Conservation (phyloP, 2,888 invertebrate species). For the Nymphalis polychloros region DNA sequence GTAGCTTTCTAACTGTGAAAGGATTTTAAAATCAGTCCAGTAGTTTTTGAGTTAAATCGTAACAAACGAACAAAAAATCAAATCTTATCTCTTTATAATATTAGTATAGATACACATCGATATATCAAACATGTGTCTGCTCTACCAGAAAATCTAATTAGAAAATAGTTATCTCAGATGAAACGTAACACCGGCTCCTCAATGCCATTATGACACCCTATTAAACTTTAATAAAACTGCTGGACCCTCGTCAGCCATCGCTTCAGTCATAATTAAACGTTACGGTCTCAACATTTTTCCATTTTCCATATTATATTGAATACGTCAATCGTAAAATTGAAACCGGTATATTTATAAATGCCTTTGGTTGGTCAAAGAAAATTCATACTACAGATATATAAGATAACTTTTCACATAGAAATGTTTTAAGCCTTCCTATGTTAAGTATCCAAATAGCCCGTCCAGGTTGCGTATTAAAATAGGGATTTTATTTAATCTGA, state of each 20-base stretch:
- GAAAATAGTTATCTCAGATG: conserved; percentile 30
- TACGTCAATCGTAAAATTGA: conserved; percentile 24
- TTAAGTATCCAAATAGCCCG: no score
- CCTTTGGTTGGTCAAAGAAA: no score
- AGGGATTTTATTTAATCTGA: no score
- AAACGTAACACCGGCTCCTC: conserved; percentile 19
- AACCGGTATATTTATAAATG: no score
- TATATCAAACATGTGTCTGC: conserved; percentile 12
- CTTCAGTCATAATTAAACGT: conserved; percentile 36
- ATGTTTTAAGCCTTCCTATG: no score
- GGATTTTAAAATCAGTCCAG: no score
- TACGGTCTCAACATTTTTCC: conserved; percentile 25
- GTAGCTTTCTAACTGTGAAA: no score
- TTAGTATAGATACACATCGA: conserved; percentile 12
- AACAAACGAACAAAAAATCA: no score
- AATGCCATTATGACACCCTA: conserved; percentile 26
- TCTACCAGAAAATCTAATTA: conserved; percentile 28
- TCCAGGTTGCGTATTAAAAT: no score
- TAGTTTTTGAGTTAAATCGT: no score
- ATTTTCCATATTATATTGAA: conserved; percentile 28
- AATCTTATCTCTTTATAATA: no score
- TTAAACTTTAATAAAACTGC: conserved; percentile 57
- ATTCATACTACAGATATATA: neutral
- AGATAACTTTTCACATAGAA: no score
- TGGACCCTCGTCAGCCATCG: conserved; percentile 62